Base-by-base conservation (phyloP, 2,888 invertebrate genomes). In the Eupithecia inturbata region DNA sequence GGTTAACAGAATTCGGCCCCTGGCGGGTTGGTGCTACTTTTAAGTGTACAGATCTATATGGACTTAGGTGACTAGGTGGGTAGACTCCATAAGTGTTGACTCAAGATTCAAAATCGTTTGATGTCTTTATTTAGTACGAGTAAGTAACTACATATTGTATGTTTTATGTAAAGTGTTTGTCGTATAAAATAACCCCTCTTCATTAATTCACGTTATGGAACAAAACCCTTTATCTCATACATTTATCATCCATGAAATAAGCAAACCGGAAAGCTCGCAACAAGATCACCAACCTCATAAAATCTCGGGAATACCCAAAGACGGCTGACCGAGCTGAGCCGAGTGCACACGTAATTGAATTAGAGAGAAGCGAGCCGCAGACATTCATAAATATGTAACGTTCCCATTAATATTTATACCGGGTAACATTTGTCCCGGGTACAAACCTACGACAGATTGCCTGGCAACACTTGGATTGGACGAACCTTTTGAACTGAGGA, bases 341-440 rank as follows among this genome's bases (percentile, higher is more conserved):
- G 79, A 77, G 73, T 79, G 80, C 78, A 79, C 74, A 77, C 74
- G 70, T 80, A 80, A 80, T 80, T 80, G 78, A 80, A 80, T 80
- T 80, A 79, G 77, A 79, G 73, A 73, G 76, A 71, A 73, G 72
- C 64, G 70, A 70, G 71, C 69, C 70, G 16, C 68, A 69, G 75
- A 68, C 70, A n/a, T 77, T 77, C 79, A 80, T 80, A 80, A 79
- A 80, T 80, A 80, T 80, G 79, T 79, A 78, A 76, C 77, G 66
- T 75, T 76, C 66, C 71, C 75, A 77, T 78, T 80, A 79, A 80
- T 80, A 80, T 80, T 79, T 78, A 80, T 78, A 72, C 45, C 41
- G 71, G 72, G 73, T 57, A 70, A 49, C 49, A 66, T 66, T 66
- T 66, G 39, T 66, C 36, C 63, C 36, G 39, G 67, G 57, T 26